Base-by-base conservation (phyloP, 2,888 invertebrate genomes). In the Orgyia antiqua region DNA sequence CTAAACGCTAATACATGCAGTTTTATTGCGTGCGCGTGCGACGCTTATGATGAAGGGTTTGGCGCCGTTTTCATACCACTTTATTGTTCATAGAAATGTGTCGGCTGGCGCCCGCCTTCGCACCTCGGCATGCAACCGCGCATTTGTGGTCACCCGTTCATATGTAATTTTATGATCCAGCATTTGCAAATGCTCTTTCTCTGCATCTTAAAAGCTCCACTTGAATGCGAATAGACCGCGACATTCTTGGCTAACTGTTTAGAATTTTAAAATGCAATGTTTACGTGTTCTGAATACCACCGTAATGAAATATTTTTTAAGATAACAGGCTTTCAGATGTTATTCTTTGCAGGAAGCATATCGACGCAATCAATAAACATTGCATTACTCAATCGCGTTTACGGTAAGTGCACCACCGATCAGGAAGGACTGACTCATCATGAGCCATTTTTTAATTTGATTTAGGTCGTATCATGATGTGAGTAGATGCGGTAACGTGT, bases 51-150 rank as follows among this genome's bases (percentile, higher is more conserved):
- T 74, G 62, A 51, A 59, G 59, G 60, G 66, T 58, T 73, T 68
- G 78, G 78, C 82, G 83, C 77, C 79, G 71, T 71, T 74, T 71
- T 61, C 73, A 71, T 68, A 58, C 65, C 58, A 68, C 73, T 78
- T 78, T 74, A 83, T 83, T 84, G 82, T 84, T 80, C 77, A 79
- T 70, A 77, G 77, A 78, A 79, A 67, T 65, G 67, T 71, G 83
- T 80, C 83, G 84, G 80, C 83, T 57, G 57, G 11, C 10, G 31
- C 25, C 13, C 24, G 25, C 19, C 17, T 10, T 26, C 11, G 15
- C 9, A 8, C 10, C 19, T 18, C 19, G 18, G 34, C 13, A 27
- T 27, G 27, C 11, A 24, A 8, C 10, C 11, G 30, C 18, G 27
- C 10, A 9, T 11, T 13, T 58, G 58, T 61, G 59, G 52, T 59